Evolutionary conservation across 2,113 vertebrate genomes (phyloP).

Genomic region (Podarcis raffonei): DNA sequence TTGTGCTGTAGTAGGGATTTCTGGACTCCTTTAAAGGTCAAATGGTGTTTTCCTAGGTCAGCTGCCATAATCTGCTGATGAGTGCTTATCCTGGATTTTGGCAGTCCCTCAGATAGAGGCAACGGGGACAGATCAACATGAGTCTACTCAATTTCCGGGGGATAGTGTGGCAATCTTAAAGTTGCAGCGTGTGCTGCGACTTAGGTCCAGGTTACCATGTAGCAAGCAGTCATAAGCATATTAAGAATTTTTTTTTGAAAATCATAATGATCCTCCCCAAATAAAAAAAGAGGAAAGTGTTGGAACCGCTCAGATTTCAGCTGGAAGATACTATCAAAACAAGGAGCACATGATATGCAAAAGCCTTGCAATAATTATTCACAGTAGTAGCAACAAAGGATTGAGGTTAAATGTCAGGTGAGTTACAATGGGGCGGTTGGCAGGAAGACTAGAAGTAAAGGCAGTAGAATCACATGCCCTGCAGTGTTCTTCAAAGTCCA

Average conservation of each 20-base stretch:
- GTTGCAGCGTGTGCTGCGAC: not conserved
- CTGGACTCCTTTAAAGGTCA: not conserved
- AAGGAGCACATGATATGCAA: not conserved
- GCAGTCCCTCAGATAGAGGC: not conserved
- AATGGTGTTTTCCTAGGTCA: not conserved
- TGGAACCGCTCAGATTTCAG: not conserved
- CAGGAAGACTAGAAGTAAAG: not conserved
- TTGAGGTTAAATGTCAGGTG: not conserved
- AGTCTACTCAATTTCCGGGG: not conserved
- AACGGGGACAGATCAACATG: not conserved
- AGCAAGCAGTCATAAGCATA: not conserved
- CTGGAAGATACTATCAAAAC: not conserved
- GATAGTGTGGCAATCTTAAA: not conserved
- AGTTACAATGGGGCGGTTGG: no score
- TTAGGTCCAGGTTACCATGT: no score
- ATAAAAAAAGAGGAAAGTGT: not conserved
- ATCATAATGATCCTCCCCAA: not conserved
- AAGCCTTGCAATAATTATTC: not conserved
- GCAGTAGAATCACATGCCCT: no score
- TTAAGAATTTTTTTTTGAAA: not conserved
- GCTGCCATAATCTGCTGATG: not conserved
- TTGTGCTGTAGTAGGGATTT: not conserved
- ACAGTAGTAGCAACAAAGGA: not conserved
- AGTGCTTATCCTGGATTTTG: not conserved
- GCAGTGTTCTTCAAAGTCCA: not conserved